Conservation (phyloP, 2,797 vertebrate genomes). For the Corythornis leucogaster region DNA sequence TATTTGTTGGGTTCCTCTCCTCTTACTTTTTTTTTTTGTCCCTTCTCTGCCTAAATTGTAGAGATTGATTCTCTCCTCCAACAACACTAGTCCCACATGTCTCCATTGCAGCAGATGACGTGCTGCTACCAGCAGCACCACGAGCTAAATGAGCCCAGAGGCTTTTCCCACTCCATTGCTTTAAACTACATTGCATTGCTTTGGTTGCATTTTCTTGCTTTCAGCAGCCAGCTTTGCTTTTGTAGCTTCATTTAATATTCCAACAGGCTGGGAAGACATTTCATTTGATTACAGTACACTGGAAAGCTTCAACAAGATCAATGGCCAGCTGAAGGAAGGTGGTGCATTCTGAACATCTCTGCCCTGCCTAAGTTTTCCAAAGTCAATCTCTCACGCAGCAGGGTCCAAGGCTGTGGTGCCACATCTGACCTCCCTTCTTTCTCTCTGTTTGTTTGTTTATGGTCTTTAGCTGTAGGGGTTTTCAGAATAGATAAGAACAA, state of each 20-base stretch:
- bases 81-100: not conserved
- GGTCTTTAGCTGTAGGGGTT: not conserved
- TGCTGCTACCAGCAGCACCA: not conserved
- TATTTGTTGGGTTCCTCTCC: not conserved
- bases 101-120: not conserved
- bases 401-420: not conserved
- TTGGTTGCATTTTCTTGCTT: conserved; percentile 1
- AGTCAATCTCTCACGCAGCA: not conserved
- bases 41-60: not conserved
- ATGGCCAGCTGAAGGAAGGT: not conserved
- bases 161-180: not conserved
- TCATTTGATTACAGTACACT: not conserved
- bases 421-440: not conserved
- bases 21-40: not conserved
- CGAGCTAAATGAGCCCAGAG: not conserved
- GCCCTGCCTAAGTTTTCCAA: not conserved
- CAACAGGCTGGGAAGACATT: not conserved
- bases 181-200: not conserved
- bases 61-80: not conserved
- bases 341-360: not conserved
- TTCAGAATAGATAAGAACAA: not conserved
- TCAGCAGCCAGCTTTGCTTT: not conserved
- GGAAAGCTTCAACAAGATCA: not conserved
- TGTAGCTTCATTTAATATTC: not conserved
- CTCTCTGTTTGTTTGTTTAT: not conserved